A percentile compares a stretch with the other conserved stretches of the same genome.
Evolutionary conservation across 1,140 invertebrate species (phyloP).

Genomic region (Heliconius himera): DNA sequence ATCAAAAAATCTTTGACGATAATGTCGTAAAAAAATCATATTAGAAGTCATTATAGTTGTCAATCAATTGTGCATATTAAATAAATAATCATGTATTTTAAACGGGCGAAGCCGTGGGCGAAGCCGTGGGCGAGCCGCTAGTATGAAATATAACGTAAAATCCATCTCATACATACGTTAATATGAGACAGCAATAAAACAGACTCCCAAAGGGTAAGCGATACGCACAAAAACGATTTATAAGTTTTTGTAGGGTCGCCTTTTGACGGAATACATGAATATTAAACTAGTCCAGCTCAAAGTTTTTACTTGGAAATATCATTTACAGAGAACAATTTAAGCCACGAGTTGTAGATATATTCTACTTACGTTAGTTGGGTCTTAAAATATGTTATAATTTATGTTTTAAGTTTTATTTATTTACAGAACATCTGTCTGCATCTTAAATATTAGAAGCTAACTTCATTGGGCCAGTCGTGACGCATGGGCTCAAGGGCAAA

Average conservation of each 20-base stretch:
- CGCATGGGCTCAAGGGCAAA: too few relatives aligned
- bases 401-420: slow-evolving; percentile 5
- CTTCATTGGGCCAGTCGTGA: too few relatives aligned
- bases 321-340: slow-evolving; percentile 9
- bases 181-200: slow-evolving; percentile 12
- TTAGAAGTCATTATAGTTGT: too few relatives aligned
- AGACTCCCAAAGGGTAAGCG: slow-evolving; percentile 44
- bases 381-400: background rate
- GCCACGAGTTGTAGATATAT: background rate
- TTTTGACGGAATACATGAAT: slow-evolving; percentile 55
- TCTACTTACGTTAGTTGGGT: background rate
- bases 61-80: too few relatives aligned
- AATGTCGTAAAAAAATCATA: too few relatives aligned
- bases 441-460: too few relatives aligned
- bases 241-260: slow-evolving; percentile 51
- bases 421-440: background rate
- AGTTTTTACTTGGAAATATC: slow-evolving; percentile 7
- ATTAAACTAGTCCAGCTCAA: slow-evolving; percentile 28
- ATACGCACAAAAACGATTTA: slow-evolving; percentile 55
- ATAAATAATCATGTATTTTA: too few relatives aligned
- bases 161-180: background rate
- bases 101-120: too few relatives aligned
- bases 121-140: too few relatives aligned
- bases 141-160: background rate
- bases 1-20: too few relatives aligned